Conservation (phyloP, 2,888 invertebrate genomes). For the Trimorus sp. region DNA sequence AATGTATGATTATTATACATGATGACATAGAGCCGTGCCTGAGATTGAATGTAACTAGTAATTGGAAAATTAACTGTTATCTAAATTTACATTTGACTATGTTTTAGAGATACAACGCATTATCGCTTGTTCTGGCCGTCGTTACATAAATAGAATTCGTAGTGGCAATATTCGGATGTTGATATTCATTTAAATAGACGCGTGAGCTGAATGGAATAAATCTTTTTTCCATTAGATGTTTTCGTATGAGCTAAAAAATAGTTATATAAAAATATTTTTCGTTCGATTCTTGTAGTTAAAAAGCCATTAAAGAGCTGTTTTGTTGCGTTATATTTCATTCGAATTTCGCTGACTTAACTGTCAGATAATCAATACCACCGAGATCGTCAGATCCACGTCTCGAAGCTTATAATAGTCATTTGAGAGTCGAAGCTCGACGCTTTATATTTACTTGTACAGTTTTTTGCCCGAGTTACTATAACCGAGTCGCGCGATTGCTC, state of each 20-base stretch:
- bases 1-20: slow-evolving; percentile 51
- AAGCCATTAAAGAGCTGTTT: neutral
- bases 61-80: slow-evolving; percentile 42
- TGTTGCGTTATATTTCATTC: too few relatives aligned
- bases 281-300: neutral
- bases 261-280: neutral
- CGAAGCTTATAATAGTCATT: too few relatives aligned
- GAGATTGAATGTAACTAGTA: slow-evolving; percentile 35
- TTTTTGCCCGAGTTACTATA: too few relatives aligned
- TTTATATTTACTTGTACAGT: too few relatives aligned
- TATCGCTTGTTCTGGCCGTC: neutral
- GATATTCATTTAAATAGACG: neutral
- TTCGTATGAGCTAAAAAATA: neutral
- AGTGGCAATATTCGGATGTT: neutral
- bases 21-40: slow-evolving; percentile 30
- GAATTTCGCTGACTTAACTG: too few relatives aligned
- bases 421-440: too few relatives aligned
- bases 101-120: slow-evolving; percentile 6
- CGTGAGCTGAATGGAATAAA: neutral
- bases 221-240: neutral
- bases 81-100: slow-evolving; percentile 36
- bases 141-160: neutral
- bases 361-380: too few relatives aligned
- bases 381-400: too few relatives aligned
- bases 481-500: too few relatives aligned